These are phyloP conservation scores for Mormyrus proboscirostris DNA, from an alignment of 2,797 vertebrate species.

Conservation along the genomic window DNA sequence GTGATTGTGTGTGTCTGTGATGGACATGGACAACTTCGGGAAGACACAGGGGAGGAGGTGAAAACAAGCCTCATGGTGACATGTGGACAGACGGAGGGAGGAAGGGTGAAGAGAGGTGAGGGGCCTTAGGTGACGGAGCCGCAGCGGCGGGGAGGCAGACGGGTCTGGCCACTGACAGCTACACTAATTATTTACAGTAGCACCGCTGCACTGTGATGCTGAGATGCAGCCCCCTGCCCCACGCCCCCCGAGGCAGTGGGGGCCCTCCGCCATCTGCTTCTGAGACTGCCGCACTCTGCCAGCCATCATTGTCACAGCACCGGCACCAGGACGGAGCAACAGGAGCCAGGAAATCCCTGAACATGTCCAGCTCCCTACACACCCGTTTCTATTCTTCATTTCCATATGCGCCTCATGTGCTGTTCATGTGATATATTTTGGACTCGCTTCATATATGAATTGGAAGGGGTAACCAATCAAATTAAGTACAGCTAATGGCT, in stretches of 20 bases:
- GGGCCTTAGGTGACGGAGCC: neutral
- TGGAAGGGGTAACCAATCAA: neutral
- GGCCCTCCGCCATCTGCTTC: conserved; percentile 18
- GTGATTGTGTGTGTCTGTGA: neutral
- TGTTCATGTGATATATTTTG: neutral
- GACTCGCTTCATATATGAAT: neutral
- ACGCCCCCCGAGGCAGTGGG: neutral
- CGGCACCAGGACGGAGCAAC: neutral
- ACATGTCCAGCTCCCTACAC: neutral
- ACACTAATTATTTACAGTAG: conserved; percentile 40
- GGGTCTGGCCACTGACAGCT: conserved; percentile 25
- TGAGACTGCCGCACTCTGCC: neutral
- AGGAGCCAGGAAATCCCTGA: neutral
- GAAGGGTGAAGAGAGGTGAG: neutral
- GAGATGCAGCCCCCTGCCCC: neutral
- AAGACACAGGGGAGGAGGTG: neutral
- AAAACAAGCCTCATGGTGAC: neutral
- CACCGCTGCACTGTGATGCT: conserved; percentile 18
- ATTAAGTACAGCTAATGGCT: neutral
- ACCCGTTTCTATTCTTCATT: neutral
- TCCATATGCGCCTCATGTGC: neutral
- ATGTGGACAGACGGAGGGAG: neutral
- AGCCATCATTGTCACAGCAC: neutral
- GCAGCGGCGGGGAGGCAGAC: neutral
- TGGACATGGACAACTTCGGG: neutral